Conservation (phyloP, 2,797 vertebrate genomes). For the Chromis chromis region DNA sequence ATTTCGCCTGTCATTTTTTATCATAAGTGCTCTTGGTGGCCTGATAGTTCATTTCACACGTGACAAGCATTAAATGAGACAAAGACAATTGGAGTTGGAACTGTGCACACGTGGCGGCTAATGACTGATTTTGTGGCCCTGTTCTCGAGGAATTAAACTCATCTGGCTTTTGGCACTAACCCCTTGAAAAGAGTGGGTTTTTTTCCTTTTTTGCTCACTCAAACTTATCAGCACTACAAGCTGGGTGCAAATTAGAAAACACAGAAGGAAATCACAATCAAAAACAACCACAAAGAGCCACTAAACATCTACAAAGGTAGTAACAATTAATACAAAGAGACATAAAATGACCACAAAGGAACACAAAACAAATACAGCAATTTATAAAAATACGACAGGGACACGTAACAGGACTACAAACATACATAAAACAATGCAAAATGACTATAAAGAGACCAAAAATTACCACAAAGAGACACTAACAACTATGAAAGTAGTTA, state of each 20-base stretch:
- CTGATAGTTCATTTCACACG: constrained; percentile 75
- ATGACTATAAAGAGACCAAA: no score
- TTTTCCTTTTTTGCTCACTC: not conserved
- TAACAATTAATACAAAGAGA: no score
- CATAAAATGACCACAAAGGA: no score
- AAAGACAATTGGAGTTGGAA: constrained; percentile 73
- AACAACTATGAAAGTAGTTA: no score
- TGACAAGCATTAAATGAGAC: constrained; percentile 77
- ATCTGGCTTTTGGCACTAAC: constrained; percentile 20
- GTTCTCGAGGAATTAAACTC: constrained; percentile 58
- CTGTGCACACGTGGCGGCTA: constrained; percentile 46
- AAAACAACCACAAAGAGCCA: no score
- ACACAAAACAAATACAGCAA: no score
- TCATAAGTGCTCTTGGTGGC: constrained; percentile 67
- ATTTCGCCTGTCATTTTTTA: constrained; percentile 68
- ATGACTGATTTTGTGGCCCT: constrained; percentile 62
- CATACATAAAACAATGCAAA: no score
- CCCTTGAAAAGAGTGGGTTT: constrained; percentile 1
- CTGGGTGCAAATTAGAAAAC: constrained; percentile 70
- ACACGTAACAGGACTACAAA: no score
- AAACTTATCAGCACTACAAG: constrained; percentile 53
- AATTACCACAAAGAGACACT: no score
- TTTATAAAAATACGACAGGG: no score
- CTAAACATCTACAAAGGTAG: no score
- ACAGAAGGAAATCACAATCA: constrained; percentile 62